Conservation (phyloP, 2,888 invertebrate genomes). For the Gisinianus flammeolus region DNA sequence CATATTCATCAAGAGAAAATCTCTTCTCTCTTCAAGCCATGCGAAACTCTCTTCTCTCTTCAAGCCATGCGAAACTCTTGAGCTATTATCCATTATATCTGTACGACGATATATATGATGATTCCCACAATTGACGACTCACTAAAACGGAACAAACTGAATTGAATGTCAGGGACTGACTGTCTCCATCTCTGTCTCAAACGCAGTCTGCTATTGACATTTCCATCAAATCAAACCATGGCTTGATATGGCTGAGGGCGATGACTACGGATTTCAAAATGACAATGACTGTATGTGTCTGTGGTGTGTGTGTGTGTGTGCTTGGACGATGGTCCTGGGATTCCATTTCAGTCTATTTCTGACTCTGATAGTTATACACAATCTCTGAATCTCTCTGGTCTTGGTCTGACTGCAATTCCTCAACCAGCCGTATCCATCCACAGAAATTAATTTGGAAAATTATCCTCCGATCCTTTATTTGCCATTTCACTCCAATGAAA, state of each 20-base stretch:
- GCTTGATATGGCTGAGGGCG: conserved; percentile 1
- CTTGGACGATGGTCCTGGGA: too few species aligned
- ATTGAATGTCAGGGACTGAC: neutral
- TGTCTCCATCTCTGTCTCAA: too few species aligned
- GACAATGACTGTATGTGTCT: too few species aligned
- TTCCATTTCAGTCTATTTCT: too few species aligned
- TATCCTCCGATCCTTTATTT: neutral
- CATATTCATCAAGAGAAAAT: neutral
- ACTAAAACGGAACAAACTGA: neutral
- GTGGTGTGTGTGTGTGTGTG: too few species aligned
- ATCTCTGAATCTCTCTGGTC: neutral
- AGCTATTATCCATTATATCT: neutral
- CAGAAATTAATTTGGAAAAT: too few species aligned
- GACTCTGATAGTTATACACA: too few species aligned
- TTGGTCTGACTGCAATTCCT: neutral
- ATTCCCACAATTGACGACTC: neutral
- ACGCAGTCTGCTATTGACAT: conserved; percentile 9
- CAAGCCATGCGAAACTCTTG: neutral
- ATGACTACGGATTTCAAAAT: too few species aligned
- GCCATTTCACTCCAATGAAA: neutral
- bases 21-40: neutral
- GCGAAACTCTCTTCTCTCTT: neutral
- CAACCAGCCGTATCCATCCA: neutral
- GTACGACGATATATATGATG: neutral
- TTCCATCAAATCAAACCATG: conserved; percentile 7